These are phyloP conservation scores for Papilio glaucus DNA, from an alignment of 1,140 invertebrate species.

Conservation along the genomic window DNA sequence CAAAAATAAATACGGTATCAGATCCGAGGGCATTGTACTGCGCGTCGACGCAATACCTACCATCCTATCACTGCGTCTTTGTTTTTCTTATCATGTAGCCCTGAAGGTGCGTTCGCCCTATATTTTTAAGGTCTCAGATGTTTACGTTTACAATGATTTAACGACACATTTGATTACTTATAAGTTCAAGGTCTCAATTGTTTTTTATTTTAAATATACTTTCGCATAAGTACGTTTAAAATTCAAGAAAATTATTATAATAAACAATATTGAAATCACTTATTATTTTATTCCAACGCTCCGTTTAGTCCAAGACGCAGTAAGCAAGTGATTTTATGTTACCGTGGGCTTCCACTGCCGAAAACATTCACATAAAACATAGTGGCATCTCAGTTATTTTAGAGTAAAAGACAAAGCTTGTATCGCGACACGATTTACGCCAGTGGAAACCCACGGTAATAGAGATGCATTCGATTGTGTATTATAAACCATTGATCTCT, in stretches of 20 bases:
- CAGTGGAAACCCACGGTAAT: too few relatives aligned
- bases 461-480: too few relatives aligned
- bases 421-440: too few relatives aligned
- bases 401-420: too few relatives aligned
- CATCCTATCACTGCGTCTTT: constrained; percentile 53
- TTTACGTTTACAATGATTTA: constrained; percentile 31
- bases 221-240: background rate
- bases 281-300: background rate
- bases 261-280: background rate
- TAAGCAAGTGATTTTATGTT: background rate
- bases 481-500: too few relatives aligned
- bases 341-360: too few relatives aligned
- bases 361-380: too few relatives aligned
- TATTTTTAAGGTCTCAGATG: constrained; percentile 34
- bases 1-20: constrained; percentile 38
- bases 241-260: background rate
- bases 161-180: constrained; percentile 33
- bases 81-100: constrained; percentile 60
- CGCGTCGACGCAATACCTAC: constrained; percentile 43
- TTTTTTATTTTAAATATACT: constrained; percentile 14
- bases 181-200: constrained; percentile 35
- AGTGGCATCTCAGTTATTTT: too few relatives aligned
- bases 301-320: background rate
- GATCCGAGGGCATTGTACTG: constrained; percentile 38
- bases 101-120: constrained; percentile 58